These are phyloP conservation scores for Pasiphila rectangulata DNA, from an alignment of 2,888 invertebrate genomes.

Conservation along the genomic window DNA sequence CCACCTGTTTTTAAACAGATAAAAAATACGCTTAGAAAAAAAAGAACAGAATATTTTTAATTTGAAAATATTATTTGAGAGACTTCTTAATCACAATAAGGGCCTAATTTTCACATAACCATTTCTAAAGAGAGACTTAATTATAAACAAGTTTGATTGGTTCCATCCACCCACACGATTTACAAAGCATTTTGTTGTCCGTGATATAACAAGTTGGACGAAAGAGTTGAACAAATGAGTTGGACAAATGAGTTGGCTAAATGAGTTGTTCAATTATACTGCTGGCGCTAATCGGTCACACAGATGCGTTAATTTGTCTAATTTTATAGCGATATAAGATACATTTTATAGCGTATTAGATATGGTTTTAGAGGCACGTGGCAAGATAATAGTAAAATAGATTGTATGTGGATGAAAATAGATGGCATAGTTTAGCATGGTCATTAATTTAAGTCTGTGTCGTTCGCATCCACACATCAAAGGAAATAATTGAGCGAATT, in stretches of 20 bases:
- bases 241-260: slow-evolving; percentile 21
- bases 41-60: neutral
- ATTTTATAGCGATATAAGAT: too few species aligned
- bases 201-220: slow-evolving; percentile 37
- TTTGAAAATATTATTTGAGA: neutral
- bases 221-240: slow-evolving; percentile 21
- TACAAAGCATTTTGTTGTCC: slow-evolving; percentile 36
- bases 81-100: too few species aligned
- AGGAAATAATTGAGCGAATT: too few species aligned
- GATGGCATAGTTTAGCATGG: neutral
- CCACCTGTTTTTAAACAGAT: too few species aligned
- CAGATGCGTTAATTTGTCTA: slow-evolving; percentile 47
- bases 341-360: slow-evolving; percentile 38
- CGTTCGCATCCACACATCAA: too few species aligned
- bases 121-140: slow-evolving; percentile 3
- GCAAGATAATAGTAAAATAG: slow-evolving; percentile 2
- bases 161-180: slow-evolving; percentile 33
- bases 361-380: slow-evolving; percentile 42
- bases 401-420: neutral
- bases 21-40: too few species aligned
- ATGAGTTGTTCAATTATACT: slow-evolving; percentile 49
- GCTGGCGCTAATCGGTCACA: slow-evolving; percentile 45
- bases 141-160: slow-evolving; percentile 22
- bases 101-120: too few species aligned
- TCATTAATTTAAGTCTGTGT: too few species aligned